Conservation (phyloP, 2,797 vertebrate species). For the Falco berigora region DNA sequence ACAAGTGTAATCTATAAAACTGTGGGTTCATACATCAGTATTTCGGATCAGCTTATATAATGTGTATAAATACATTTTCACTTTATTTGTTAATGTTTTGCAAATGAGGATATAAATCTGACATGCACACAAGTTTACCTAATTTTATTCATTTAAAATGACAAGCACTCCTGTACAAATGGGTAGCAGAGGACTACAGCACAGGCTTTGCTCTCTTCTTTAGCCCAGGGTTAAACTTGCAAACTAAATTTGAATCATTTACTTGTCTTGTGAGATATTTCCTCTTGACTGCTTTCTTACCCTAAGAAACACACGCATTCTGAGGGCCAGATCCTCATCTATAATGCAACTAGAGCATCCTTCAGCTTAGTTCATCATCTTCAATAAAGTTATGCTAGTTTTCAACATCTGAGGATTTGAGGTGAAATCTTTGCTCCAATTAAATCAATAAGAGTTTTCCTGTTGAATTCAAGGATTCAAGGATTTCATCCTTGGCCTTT, state of each 20-base stretch:
- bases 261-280: slow-evolving; percentile 9
- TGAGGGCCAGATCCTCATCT: slow-evolving; percentile 6
- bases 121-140: background rate
- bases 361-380: slow-evolving; percentile 4
- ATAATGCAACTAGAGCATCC: background rate
- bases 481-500: slow-evolving; percentile 9
- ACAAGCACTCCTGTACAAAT: background rate
- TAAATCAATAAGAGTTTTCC: slow-evolving; percentile 12
- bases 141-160: slow-evolving; percentile 7
- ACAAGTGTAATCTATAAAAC: slow-evolving; percentile 45
- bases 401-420: background rate
- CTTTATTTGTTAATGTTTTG: slow-evolving; percentile 39
- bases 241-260: slow-evolving; percentile 3
- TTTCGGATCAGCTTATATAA: slow-evolving; percentile 2
- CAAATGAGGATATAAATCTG: slow-evolving; percentile 27
- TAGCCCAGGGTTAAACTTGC: background rate
- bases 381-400: background rate
- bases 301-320: background rate
- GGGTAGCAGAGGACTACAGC: background rate
- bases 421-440: slow-evolving; percentile 17
- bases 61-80: slow-evolving; percentile 20
- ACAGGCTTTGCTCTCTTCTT: background rate
- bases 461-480: background rate
- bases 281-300: background rate
- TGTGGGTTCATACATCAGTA: slow-evolving; percentile 12